These are phyloP conservation scores for Percopsis transmontana DNA, from an alignment of 2,113 vertebrate species.

Conservation along the genomic window DNA sequence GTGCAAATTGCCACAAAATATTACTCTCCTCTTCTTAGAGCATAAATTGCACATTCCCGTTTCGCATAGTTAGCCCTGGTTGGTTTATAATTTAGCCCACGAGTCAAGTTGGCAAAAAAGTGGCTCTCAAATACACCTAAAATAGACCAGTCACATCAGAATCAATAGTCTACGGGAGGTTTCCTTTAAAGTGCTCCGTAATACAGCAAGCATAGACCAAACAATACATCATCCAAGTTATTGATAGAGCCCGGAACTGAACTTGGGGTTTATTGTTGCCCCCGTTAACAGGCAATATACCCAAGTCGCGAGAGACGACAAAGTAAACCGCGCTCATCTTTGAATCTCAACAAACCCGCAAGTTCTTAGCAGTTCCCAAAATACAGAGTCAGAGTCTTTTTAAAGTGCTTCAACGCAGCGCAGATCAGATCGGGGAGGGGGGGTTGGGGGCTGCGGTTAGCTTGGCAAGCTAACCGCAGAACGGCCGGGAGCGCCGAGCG, in stretches of 20 bases:
- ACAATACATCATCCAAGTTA: not conserved
- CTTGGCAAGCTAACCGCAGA: not conserved
- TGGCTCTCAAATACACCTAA: not conserved
- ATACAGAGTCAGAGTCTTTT: slow-evolving; percentile 8
- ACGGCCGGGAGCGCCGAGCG: too few species aligned
- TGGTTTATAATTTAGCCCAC: too few species aligned
- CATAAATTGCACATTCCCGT: not conserved
- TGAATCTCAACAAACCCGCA: not conserved
- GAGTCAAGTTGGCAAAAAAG: not conserved
- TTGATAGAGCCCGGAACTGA: not conserved
- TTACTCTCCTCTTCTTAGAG: not conserved
- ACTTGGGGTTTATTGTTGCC: not conserved
- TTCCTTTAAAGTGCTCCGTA: not conserved
- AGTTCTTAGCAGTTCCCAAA: not conserved
- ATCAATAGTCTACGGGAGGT: not conserved
- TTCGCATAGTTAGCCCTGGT: not conserved
- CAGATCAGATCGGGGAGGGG: slow-evolving; percentile 19
- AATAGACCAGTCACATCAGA: not conserved
- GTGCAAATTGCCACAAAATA: not conserved
- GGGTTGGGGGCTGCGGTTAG: too few species aligned
- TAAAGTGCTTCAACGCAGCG: slow-evolving; percentile 49
- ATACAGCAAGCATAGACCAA: not conserved
- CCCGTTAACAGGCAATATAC: too few species aligned
- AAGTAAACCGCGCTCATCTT: not conserved
- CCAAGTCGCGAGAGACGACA: not conserved